Base-by-base conservation (phyloP, 2,888 invertebrate species). In the Apomyelois bistriatella region DNA sequence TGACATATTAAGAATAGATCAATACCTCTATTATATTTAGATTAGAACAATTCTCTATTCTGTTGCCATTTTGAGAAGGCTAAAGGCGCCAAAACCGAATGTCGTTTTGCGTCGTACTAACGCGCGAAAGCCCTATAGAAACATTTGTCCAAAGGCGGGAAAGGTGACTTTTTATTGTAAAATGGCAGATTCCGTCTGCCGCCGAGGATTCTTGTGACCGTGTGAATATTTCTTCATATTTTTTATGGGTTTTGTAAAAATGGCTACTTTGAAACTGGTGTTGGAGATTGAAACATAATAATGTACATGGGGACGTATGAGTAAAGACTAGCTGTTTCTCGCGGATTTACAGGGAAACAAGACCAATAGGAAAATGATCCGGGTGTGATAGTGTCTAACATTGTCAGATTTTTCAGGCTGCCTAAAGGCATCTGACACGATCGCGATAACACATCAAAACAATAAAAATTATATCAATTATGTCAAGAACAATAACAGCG, bases 401-500 rank as follows among this genome's bases (percentile, higher is more conserved):
- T n/a, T n/a, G n/a, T n/a, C n/a, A n/a, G n/a, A n/a, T n/a, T n/a
- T n/a, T n/a, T n/a, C n/a, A n/a, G n/a, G n/a, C n/a, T n/a, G n/a
- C n/a, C n/a, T n/a, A n/a, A n/a, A n/a, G n/a, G n/a, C n/a, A n/a
- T n/a, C n/a, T 22, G 22, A 22, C 22, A 22, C 5, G 22, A 22
- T 22, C 22, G 22, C 22, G 22, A 22, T 22, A 22, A 22, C 22
- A 3, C 22, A 22, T 9, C 32, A 6, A 38, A 3, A 38, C 6
- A n/a, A 15, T 12, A 38, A 38, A 38, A 13, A 38, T 38, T 15
- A 28, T 12, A 28, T 28, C 28, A 15, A 15, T 8, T 58, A 58
- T 54, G 63, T 56, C 54, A 54, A 57, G 62, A 58, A 32, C 15
- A 16, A 46, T 32, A 32, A 46, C 32, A 46, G 35, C 28, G 30